Conservation (phyloP, 2,888 invertebrate species). For the Callimorpha dominula region DNA sequence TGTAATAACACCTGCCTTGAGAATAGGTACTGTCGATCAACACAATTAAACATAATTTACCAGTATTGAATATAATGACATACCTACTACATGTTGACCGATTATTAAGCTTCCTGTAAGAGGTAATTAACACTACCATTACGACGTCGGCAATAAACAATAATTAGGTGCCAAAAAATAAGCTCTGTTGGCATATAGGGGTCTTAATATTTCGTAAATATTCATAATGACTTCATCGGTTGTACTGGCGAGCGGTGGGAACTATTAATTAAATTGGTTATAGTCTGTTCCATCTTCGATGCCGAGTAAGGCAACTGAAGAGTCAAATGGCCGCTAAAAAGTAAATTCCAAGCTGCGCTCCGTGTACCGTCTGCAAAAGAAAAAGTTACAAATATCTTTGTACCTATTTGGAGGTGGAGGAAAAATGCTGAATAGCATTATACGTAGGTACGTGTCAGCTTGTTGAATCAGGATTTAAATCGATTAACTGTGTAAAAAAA, state of each 20-base stretch:
- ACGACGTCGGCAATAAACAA: conserved; percentile 31
- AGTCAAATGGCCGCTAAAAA: conserved; percentile 71
- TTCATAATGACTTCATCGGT: conserved; percentile 77
- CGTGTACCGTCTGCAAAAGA: conserved; percentile 68
- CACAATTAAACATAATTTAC: conserved; percentile 48
- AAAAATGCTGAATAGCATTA: conserved; percentile 68
- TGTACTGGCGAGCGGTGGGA: conserved; percentile 59
- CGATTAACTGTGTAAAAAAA: conserved; percentile 54
- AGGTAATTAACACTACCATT: conserved; percentile 48
- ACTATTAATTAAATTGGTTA: conserved; percentile 75
- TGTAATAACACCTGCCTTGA: conserved; percentile 42
- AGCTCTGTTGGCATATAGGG: conserved; percentile 35
- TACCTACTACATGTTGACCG: conserved; percentile 47
- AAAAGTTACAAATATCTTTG: conserved; percentile 64
- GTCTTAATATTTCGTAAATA: conserved; percentile 69
- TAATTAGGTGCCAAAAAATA: conserved; percentile 54
- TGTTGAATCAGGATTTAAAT: conserved; percentile 68
- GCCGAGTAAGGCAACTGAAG: conserved; percentile 70
- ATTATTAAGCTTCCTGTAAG: conserved; percentile 41
- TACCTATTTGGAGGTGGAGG: conserved; percentile 62
- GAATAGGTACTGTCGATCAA: conserved; percentile 38
- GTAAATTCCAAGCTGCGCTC: conserved; percentile 66
- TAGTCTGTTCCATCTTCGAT: conserved; percentile 64
- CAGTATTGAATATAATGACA: conserved; percentile 45
- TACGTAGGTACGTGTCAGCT: conserved; percentile 63